Evolutionary conservation across 1,140 invertebrate genomes (phyloP).

Genomic region (Caenorhabditis inopinata): DNA sequence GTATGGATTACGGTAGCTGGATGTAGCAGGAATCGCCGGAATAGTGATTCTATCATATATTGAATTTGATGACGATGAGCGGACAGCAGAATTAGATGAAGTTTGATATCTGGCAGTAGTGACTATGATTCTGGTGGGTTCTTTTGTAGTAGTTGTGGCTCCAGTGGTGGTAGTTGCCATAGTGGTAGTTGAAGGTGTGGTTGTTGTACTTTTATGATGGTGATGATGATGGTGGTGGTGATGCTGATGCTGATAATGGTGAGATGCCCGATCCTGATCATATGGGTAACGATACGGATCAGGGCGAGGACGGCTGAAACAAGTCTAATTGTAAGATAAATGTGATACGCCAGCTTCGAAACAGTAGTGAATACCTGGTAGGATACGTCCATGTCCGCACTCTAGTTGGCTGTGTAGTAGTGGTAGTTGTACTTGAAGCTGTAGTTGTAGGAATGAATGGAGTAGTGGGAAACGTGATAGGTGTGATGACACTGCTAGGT

Average conservation of each 20-base stretch:
- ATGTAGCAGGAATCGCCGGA: neutral
- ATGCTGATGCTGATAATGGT: neutral
- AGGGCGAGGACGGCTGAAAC: neutral
- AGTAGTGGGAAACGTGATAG: neutral
- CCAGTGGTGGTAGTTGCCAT: neutral
- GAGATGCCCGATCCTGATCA: neutral
- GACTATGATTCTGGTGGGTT: neutral
- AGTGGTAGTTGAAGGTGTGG: neutral
- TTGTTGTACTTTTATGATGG: neutral
- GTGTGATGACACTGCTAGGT: no score
- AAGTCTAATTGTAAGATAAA: neutral
- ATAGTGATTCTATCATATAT: neutral
- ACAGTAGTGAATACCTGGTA: neutral
- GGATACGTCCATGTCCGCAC: constrained; percentile 10
- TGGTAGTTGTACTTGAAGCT: neutral
- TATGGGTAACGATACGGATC: neutral
- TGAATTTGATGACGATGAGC: neutral
- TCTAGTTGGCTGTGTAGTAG: neutral
- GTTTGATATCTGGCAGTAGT: neutral
- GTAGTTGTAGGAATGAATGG: neutral
- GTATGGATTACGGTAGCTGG: constrained; percentile 12
- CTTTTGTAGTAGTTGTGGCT: neutral
- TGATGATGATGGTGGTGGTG: neutral
- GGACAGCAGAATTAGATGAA: neutral
- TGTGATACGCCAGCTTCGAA: neutral